A percentile compares a stretch with the other conserved stretches of the same genome.
phyloP scores from a whole-genome alignment of 1,140 invertebrate genomes.

The Nasonia longicornis region DNA sequence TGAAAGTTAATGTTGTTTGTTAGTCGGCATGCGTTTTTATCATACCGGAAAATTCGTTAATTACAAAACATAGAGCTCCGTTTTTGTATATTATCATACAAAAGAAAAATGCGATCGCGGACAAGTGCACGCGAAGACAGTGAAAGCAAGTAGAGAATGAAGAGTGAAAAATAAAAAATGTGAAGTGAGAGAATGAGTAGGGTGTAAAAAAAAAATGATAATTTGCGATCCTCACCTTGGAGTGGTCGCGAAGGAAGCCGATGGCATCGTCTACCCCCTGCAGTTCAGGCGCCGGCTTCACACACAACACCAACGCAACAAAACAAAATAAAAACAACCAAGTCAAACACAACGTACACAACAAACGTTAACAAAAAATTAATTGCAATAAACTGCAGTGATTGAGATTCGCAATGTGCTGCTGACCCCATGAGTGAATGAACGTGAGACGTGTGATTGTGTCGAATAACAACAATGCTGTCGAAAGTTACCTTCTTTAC shows the following conservation, averaged over 20 bases:
- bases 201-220: constrained; percentile 58
- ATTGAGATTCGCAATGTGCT: constrained; percentile 16
- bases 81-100: neutral
- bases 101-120: neutral
- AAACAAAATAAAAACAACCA: constrained; percentile 71
- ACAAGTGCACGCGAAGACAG: constrained; percentile 12
- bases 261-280: constrained; percentile 90
- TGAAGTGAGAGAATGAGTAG: constrained; percentile 34
- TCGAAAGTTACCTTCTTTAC: too few species aligned
- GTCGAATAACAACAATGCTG: too few species aligned
- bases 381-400: neutral
- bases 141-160: constrained; percentile 30
- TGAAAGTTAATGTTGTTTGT: constrained; percentile 30
- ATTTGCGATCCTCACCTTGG: constrained; percentile 77
- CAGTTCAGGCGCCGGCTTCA: constrained; percentile 81
- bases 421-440: constrained; percentile 14
- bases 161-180: constrained; percentile 19
- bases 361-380: constrained; percentile 60
- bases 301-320: constrained; percentile 71
- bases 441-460: neutral
- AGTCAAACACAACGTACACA: constrained; percentile 69
- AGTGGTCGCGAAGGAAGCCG: constrained; percentile 87
- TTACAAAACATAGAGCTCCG: neutral
- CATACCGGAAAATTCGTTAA: constrained; percentile 8
- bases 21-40: constrained; percentile 35